Conservation (phyloP, 2,888 invertebrate species). For the Bruchidius siliquastri region DNA sequence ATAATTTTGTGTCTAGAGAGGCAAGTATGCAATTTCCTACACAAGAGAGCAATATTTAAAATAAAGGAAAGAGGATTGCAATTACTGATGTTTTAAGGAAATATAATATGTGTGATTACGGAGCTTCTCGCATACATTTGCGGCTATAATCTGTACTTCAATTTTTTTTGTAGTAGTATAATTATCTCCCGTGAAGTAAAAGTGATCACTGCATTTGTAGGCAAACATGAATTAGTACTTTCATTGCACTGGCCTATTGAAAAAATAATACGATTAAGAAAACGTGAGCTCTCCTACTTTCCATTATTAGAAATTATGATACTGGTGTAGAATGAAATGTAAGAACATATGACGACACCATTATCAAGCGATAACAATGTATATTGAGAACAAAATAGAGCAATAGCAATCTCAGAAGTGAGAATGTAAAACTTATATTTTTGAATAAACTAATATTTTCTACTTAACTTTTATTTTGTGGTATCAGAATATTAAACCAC, state of each 20-base stretch:
- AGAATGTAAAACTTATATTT: background rate
- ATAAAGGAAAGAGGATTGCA: too few species aligned
- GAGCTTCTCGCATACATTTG: too few species aligned
- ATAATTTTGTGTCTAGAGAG: too few species aligned
- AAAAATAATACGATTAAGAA: background rate
- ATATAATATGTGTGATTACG: too few species aligned
- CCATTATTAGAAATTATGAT: background rate
- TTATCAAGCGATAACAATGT: background rate
- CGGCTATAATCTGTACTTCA: too few species aligned
- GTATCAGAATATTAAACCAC: too few species aligned
- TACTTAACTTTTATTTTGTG: too few species aligned
- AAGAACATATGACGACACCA: background rate
- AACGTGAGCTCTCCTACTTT: background rate
- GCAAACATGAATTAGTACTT: background rate
- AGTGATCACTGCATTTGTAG: background rate
- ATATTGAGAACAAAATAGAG: background rate
- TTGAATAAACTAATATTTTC: too few species aligned
- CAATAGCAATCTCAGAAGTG: background rate
- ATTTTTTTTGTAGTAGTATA: too few species aligned
- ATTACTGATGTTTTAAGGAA: too few species aligned
- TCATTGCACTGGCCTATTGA: background rate
- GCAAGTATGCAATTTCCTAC: too few species aligned
- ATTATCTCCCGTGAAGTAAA: background rate
- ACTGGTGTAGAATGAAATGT: background rate
- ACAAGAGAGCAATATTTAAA: too few species aligned